These are phyloP conservation scores for Hapalemur alaotrensis DNA, from an alignment of 2,797 vertebrate genomes.

Conservation along the genomic window DNA sequence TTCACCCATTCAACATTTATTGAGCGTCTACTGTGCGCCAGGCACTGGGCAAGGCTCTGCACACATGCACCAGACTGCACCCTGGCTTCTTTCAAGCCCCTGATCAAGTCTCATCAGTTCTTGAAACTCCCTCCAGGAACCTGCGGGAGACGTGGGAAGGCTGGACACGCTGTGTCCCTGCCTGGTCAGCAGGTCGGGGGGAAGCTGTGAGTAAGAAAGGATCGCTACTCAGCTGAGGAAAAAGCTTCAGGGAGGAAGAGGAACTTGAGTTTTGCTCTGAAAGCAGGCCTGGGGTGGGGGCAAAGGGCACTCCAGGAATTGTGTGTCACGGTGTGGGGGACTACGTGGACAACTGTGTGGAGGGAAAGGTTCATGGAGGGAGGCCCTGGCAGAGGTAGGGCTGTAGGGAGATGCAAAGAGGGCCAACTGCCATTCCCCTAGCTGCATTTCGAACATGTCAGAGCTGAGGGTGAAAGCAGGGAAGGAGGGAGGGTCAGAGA, in stretches of 20 bases:
- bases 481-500: background rate
- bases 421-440: background rate
- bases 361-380: background rate
- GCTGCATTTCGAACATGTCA: background rate
- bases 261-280: background rate
- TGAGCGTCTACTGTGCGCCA: background rate
- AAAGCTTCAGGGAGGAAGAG: background rate
- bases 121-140: background rate
- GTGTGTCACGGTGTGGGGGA: background rate
- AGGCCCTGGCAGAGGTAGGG: slow-evolving; percentile 37
- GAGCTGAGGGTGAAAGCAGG: background rate
- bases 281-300: background rate
- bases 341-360: background rate
- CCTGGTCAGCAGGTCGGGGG: background rate
- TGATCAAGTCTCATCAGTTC: background rate
- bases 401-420: background rate
- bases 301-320: background rate
- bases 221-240: background rate
- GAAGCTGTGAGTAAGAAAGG: background rate
- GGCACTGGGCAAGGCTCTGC: background rate
- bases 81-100: slow-evolving; percentile 6
- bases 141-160: background rate
- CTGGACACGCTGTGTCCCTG: background rate
- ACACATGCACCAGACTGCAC: background rate
- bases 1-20: background rate